Evolutionary conservation across 2,113 vertebrate species (phyloP), one percentile per base, ranked within the genome.

Genomic region (Hystrix brachyura): DNA sequence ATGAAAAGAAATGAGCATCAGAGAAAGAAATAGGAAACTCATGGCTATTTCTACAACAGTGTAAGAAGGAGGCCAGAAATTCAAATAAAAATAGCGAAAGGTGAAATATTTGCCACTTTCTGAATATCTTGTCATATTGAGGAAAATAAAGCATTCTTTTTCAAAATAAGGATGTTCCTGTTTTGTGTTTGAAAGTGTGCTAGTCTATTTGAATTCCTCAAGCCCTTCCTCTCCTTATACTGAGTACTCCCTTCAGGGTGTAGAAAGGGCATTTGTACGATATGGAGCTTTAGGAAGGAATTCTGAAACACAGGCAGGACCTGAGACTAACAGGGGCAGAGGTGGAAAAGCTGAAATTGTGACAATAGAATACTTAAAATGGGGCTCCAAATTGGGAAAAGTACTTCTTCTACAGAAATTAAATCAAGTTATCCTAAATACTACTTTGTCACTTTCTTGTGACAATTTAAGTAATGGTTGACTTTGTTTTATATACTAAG

Each of bases 191-290:
- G 94, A 88, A 95, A 81, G 15, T 34, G 38, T 48, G 53, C 29
- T 96, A 83, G 9, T 96, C 67, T 90, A 82, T 96, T 69, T 87
- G 1, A 92, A 79, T 91, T 74, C 81, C 51, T 71, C 7, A 67
- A 4, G 46, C 5, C 82, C 21, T 32, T 60, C 5, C 25, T 34
- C 11, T 91, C 38, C 23, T 79, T 53, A 15, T 82, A 91, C 21
- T 71, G 10, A 55, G 34, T 80, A 27, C 79, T 46, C 3, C 19
- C 78, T 95, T 91, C 55, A 57, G 43, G 71, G 60, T 38, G 9
- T 15, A 82, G 21, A 74, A 87, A 80, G 11, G 21, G 4, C 27
- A 88, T 88, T 62, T 32, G 25, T 80, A 55, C 87, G 53, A 53
- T 64, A 89, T 51, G 12, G 23, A 65, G 9, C 10, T 55, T 59